Evolutionary conservation across 2,888 invertebrate species (phyloP), one percentile per base, ranked within the genome.

Genomic region (Temnothorax unifasciatus): DNA sequence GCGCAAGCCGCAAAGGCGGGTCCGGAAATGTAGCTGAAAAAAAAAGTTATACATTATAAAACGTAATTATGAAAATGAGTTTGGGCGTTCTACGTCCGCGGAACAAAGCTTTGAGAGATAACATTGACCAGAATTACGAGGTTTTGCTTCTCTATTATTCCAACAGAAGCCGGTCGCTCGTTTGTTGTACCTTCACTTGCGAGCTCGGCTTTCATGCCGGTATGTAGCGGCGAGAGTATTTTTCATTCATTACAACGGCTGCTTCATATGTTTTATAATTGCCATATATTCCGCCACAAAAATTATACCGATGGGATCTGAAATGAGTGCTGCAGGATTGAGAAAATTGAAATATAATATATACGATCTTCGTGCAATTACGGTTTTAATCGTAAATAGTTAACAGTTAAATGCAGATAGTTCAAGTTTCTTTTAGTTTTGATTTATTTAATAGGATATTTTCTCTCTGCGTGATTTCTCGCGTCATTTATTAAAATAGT

Each of bases 31-130:
- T 82, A 68, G 71, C 41, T 74, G 82, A 66, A 86, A 84, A 88
- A 50, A 86, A 85, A 86, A 83, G 83, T 76, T 79, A 85, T 86
- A 82, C 83, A 85, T 81, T 87, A 83, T 88, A 82, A 86, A 82
- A 75, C 85, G 91, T 87, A 90, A 90, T 90, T 90, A 90, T 90
- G 91, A 90, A 90, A 90, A 90, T 90, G 90, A 90, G 90, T 90
- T 90, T 90, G 90, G 91, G 87, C 85, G 87, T 81, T 83, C 82
- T 75, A 85, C 82, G 82, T 61, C 81, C 81, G 85, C 85, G 84
- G 86, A 86, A 90, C 89, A 90, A 90, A 90, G 90, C 91, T 90
- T 90, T 91, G 90, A 90, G 88, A 90, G 87, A 91, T 90, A 90
- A 90, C 90, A 90, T 91, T 90, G 91, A 87, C 91, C 91, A 86